These are phyloP conservation scores for Tiaroga cobitis DNA, from an alignment of 2,797 vertebrate species.

Conservation along the genomic window DNA sequence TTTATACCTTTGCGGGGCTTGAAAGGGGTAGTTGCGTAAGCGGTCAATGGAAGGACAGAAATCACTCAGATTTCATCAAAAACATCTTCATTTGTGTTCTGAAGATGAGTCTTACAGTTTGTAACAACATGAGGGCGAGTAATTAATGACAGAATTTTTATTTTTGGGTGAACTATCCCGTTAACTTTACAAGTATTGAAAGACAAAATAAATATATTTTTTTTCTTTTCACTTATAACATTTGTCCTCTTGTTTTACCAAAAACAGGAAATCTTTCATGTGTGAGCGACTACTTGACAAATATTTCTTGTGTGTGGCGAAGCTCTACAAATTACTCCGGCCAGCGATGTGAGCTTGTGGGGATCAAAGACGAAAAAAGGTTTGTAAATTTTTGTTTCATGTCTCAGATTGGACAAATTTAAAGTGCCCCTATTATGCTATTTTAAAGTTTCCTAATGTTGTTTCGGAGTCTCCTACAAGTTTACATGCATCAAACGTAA, in stretches of 20 bases:
- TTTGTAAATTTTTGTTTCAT: background rate
- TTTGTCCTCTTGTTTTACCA: background rate
- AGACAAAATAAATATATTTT: background rate
- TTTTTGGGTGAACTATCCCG: background rate
- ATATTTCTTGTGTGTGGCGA: conserved; percentile 71
- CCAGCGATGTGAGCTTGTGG: conserved; percentile 61
- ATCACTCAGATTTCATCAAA: background rate
- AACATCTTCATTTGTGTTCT: background rate
- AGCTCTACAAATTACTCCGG: background rate
- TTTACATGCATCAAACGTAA: too few relatives aligned
- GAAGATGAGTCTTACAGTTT: background rate
- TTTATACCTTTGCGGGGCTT: too few relatives aligned
- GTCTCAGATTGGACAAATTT: background rate
- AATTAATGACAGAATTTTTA: background rate
- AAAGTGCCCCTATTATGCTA: too few relatives aligned
- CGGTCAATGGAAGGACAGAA: background rate
- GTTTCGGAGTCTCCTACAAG: too few relatives aligned
- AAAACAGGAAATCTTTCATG: conserved; percentile 69
- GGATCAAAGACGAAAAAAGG: background rate
- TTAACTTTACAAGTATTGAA: background rate
- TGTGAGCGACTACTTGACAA: conserved; percentile 71
- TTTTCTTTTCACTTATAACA: background rate
- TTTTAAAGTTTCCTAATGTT: too few relatives aligned
- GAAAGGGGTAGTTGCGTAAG: background rate
- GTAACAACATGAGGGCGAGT: too few relatives aligned